Conservation (phyloP, 2,888 invertebrate species). For the Nasonovia ribisnigri region DNA sequence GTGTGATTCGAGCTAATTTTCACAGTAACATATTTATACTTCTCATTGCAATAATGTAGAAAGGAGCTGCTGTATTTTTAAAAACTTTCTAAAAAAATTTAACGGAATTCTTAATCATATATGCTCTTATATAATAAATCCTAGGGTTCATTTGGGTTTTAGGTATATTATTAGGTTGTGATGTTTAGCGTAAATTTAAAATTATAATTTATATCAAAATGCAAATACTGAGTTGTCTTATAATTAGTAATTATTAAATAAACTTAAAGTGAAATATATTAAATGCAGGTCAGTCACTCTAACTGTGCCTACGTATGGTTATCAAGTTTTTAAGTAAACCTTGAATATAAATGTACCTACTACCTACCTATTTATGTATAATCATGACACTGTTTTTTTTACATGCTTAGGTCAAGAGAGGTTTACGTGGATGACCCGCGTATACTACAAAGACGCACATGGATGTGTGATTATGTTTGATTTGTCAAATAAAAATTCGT, state of each 20-base stretch:
- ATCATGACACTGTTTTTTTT: conserved; percentile 9
- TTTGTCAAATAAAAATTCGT: conserved; percentile 74
- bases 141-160: neutral
- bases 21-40: neutral
- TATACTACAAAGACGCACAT: conserved; percentile 75
- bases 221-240: neutral
- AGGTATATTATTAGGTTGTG: neutral
- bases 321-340: neutral
- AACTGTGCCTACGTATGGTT: neutral
- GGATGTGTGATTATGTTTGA: conserved; percentile 74
- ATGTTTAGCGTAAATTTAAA: neutral
- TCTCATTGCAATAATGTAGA: neutral
- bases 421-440: conserved; percentile 76
- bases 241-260: neutral
- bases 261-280: neutral
- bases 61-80: neutral
- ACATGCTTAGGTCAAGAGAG: conserved; percentile 73
- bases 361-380: neutral
- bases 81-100: neutral
- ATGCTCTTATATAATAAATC: neutral
- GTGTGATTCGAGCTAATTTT: neutral
- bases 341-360: neutral
- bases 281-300: neutral
- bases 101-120: neutral
- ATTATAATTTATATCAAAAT: neutral